Evolutionary conservation across 2,113 vertebrate species (phyloP), one percentile per base, ranked within the genome.

Genomic region (Catagonus wagneri): DNA sequence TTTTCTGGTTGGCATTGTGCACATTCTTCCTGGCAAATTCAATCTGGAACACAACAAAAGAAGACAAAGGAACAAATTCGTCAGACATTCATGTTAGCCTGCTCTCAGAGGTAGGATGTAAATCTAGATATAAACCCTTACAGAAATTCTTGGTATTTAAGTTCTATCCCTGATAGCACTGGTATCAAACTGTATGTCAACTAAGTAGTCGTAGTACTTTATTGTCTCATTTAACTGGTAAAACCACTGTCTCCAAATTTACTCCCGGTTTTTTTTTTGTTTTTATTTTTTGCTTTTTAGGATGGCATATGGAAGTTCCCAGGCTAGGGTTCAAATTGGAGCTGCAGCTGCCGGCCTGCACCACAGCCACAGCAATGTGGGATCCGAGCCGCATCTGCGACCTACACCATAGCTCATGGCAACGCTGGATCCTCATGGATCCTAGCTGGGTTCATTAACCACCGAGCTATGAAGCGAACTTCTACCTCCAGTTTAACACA

Each of bases 11-110:
- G 81, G 99, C 99, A 96, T 97, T 98, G 90, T 98, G 97, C 87
- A 99, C 95, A 32, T 99, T 99, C 97, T 98, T 99, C 94, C 98
- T 99, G 98, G 99, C 98, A 95, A 99, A 98, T 92, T 99, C 99
- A 90, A 99, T 99, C 99, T 99, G 90, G 92, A 97, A 97, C 50
- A 96, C 69, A 97, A 39, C n/a, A 95, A 97, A 98, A 93, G 34
- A 89, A 96, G n/a, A 65, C 39, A 75, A 74, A 54, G 61, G 39
- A 96, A 71, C 29, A 56, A 6, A 13, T 6, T 1, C 32, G 32
- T 65, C 25, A 39, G 52, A 85, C 4, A 75, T 54, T 83, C 1
- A 0, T 16, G 9, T 52, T 39, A 86, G 27, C 25, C 8, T 23
- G 22, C n/a, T 56, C 44, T 27, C 56, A 88, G 84, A 50, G 61